Percentiles rank a stretch among this genome's conserved stretches.
phyloP scores from a whole-genome alignment of 2,113 vertebrate genomes.

The Syngnathoides biaculeatus region DNA sequence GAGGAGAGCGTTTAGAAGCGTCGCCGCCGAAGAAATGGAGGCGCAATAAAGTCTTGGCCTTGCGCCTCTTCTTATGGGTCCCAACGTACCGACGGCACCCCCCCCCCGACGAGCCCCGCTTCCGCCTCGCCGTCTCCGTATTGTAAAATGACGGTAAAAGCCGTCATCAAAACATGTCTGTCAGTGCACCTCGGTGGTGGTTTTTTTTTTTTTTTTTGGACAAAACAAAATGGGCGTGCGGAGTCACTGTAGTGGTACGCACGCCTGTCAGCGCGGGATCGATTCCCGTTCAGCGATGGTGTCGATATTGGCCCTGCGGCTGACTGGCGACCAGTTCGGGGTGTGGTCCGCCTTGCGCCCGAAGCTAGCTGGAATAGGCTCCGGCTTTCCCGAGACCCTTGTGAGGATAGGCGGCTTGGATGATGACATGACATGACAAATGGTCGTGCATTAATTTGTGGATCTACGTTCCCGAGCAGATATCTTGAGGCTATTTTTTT shows the following conservation, averaged over 20 bases:
- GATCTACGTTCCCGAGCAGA: background rate
- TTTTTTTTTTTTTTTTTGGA: no score
- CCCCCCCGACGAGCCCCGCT: slow-evolving; percentile 30
- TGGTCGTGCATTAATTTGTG: background rate
- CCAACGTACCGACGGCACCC: slow-evolving; percentile 32
- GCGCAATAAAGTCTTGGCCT: slow-evolving; percentile 59
- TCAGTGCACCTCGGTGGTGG: background rate
- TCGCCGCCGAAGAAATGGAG: slow-evolving; percentile 69
- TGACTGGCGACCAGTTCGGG: no score
- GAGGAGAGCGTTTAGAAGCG: slow-evolving; percentile 51
- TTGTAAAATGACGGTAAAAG: slow-evolving; percentile 49
- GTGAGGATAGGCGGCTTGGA: no score
- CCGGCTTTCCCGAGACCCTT: no score
- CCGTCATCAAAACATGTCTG: slow-evolving; percentile 30
- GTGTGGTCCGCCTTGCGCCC: no score
- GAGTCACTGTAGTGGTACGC: no score
- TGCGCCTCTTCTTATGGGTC: slow-evolving; percentile 43
- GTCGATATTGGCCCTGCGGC: no score
- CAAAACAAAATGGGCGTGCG: background rate
- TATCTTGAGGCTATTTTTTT: background rate
- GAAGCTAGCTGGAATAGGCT: no score
- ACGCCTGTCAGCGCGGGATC: no score
- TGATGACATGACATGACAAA: no score
- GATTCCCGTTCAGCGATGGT: no score
- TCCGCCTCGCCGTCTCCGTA: slow-evolving; percentile 17